phyloP scores from a whole-genome alignment of 2,888 invertebrate species.

The Xanthorhoe designata region DNA sequence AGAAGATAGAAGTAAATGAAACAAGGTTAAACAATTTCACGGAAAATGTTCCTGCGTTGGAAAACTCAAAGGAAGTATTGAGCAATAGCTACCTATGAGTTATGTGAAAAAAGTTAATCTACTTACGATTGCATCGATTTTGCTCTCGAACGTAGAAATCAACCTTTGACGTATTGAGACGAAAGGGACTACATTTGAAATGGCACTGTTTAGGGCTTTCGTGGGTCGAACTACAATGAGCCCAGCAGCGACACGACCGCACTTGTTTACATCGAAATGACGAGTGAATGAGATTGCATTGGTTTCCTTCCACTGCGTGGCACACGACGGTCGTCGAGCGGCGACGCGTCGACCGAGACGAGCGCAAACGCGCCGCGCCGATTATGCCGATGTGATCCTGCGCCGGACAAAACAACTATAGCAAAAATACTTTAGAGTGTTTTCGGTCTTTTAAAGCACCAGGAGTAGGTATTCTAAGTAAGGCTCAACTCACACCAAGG shows the following conservation, averaged over 20 bases:
- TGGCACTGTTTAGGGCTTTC: constrained; percentile 80
- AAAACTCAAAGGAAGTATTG: constrained; percentile 41
- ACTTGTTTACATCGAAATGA: constrained; percentile 77
- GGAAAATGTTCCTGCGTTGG: constrained; percentile 26
- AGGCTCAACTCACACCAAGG: too few species aligned
- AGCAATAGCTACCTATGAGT: constrained; percentile 57
- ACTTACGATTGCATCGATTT: constrained; percentile 83
- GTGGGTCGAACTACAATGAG: constrained; percentile 81
- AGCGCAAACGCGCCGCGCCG: constrained; percentile 26
- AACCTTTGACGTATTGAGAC: constrained; percentile 69
- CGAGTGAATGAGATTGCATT: constrained; percentile 55
- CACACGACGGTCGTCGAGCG: constrained; percentile 11
- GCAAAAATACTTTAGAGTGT: background rate
- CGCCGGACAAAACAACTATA: constrained; percentile 1
- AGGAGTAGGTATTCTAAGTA: background rate
- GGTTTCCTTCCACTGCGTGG: constrained; percentile 14
- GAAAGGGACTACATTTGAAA: constrained; percentile 85
- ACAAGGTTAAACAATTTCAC: constrained; percentile 30
- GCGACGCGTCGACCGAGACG: constrained; percentile 7
- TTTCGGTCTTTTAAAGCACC: background rate
- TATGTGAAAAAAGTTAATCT: constrained; percentile 26
- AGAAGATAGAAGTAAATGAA: constrained; percentile 6
- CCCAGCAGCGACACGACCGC: constrained; percentile 78
- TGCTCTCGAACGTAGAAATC: constrained; percentile 73
- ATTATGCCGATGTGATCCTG: background rate